A percentile compares a stretch with the other conserved stretches of the same genome.
phyloP scores from a whole-genome alignment of 2,888 invertebrate species.

The Glyphotaelius pellucidus region DNA sequence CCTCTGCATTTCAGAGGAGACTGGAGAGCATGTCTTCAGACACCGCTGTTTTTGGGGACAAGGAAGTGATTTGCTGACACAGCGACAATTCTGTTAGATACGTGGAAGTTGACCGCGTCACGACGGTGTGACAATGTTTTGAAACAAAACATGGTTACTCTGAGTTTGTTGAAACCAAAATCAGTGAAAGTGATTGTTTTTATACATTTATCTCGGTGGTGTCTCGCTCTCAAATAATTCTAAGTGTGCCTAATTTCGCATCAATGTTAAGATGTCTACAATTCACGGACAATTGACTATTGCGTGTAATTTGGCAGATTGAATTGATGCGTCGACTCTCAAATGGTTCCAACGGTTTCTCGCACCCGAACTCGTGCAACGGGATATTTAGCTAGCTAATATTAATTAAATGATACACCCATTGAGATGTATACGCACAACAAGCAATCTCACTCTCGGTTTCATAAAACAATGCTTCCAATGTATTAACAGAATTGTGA shows the following conservation, averaged over 20 bases:
- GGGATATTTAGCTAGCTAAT: conserved; percentile 29
- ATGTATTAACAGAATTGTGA: conserved; percentile 66
- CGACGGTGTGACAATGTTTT: conserved; percentile 87
- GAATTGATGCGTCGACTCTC: conserved; percentile 30
- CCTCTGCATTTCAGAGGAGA: conserved; percentile 87
- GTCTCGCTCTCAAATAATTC: conserved; percentile 43
- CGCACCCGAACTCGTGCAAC: neutral
- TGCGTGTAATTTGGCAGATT: conserved; percentile 30
- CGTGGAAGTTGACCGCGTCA: conserved; percentile 93
- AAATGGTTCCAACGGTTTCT: conserved; percentile 42
- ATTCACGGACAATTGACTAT: conserved; percentile 24
- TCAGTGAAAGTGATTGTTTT: conserved; percentile 48
- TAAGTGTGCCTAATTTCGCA: conserved; percentile 56
- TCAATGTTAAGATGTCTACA: conserved; percentile 22
- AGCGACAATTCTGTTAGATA: conserved; percentile 96
- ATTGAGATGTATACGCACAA: conserved; percentile 59
- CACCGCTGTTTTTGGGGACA: conserved; percentile 90
- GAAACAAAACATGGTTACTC: conserved; percentile 40
- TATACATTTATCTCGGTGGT: conserved; percentile 46
- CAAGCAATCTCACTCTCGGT: conserved; percentile 56
- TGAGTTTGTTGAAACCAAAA: conserved; percentile 54
- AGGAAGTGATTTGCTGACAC: conserved; percentile 96
- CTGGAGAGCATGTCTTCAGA: conserved; percentile 89
- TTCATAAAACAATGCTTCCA: conserved; percentile 60
- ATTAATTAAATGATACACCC: conserved; percentile 36